Evolutionary conservation across 2,797 vertebrate species (phyloP).

Genomic region (Catostomus latipinnis): DNA sequence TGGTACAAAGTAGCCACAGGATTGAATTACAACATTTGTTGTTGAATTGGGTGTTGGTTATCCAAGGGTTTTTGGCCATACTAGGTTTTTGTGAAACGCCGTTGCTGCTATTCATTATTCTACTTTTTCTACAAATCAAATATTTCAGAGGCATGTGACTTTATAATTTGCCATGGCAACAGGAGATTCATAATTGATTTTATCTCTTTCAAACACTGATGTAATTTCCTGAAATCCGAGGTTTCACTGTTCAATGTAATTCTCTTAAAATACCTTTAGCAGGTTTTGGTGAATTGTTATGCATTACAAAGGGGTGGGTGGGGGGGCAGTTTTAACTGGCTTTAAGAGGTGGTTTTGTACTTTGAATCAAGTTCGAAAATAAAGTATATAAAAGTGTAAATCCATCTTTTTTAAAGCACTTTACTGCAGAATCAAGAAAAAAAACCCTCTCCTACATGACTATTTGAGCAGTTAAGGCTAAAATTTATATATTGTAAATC

Average conservation of each 20-base stretch:
- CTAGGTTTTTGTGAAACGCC: too few relatives aligned
- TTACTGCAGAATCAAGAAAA: conserved; percentile 20
- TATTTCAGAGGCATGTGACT: not conserved
- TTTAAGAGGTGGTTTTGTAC: conserved; percentile 7
- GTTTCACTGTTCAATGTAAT: not conserved
- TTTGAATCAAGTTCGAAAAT: too few relatives aligned
- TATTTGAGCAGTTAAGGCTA: conserved; percentile 46
- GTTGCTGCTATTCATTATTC: not conserved
- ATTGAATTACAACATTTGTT: too few relatives aligned
- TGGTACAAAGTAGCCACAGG: too few relatives aligned
- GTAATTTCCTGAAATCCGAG: conserved; percentile 3
- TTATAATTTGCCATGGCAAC: not conserved
- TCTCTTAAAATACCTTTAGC: not conserved
- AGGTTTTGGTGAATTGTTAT: not conserved
- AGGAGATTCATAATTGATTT: not conserved
- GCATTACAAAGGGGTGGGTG: too few relatives aligned
- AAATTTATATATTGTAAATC: conserved; percentile 33
- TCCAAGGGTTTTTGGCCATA: too few relatives aligned
- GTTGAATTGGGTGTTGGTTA: too few relatives aligned
- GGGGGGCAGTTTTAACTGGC: not conserved
- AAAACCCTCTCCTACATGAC: conserved; percentile 9
- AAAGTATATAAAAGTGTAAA: not conserved
- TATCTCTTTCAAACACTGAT: not conserved
- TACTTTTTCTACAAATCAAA: conserved; percentile 10
- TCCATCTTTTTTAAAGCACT: too few relatives aligned